Base-by-base conservation (phyloP, 2,888 invertebrate genomes). In the Mamestra brassicae region DNA sequence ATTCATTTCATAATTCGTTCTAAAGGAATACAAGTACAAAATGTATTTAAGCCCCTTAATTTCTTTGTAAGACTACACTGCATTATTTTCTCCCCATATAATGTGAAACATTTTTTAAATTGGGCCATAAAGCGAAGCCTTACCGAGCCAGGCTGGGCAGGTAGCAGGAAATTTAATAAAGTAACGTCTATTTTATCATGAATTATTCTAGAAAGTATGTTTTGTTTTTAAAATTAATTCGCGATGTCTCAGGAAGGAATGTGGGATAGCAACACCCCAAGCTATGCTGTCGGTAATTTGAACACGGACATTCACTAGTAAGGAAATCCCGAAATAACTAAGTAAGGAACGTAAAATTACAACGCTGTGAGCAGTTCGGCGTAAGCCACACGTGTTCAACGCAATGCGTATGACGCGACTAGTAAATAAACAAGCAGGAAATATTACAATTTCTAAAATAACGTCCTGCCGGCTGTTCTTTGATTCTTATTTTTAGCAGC, bases 81-180 rank as follows among this genome's bases (percentile, higher is more conserved):
- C 92, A 93, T 94, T 93, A 93, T 93, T 93, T 92, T 90, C 89
- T 88, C 87, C 86, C 86, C 90, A 91, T 92, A 93, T 93, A 94
- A 94, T 92, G 92, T 92, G 90, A 91, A 93, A 92, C 92, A 93
- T 93, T 94, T 94, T 94, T 95, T 93, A 93, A 90, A 95, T 93
- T 94, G 93, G 90, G 91, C 91, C 90, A 94, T 96, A 95, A 95
- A 95, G 87, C 89, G 92, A 90, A 93, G 92, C 91, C 91, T 92
- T 89, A 88, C 90, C 89, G 90, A 90, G 92, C 92, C 89, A 78
- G 90, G 90, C 91, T 90, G 92, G 90, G 90, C 90, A 91, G 88
- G 91, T 88, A 89, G 91, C 88, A 90, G 90, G 88, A 92, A 95
- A 93, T 94, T 95, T 95, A 95, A 95, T 95, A 95, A 95, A 92